Evolutionary conservation across 2,888 invertebrate genomes (phyloP), one percentile per base, ranked within the genome.

Genomic region (Euzetes globulus): DNA sequence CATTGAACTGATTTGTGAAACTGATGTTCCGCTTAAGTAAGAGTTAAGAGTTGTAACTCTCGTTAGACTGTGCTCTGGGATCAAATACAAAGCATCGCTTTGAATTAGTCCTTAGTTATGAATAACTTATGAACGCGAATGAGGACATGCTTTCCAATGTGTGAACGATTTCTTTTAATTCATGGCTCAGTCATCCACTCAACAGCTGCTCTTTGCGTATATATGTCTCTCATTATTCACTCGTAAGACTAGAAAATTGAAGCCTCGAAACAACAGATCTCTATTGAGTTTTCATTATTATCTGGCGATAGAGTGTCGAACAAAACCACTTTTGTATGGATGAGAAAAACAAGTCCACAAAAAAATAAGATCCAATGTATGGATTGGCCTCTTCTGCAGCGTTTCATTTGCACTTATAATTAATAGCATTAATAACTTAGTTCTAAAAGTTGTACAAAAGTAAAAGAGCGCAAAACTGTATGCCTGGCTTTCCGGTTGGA

Each of bases 31-130:
- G 70, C 70, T 47, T 47, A 25, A 70, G 70, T 47, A 70, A 70
- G 47, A 70, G 70, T 70, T 70, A 70, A 70, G 25, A 70, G 70
- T 70, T 70, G 45, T 47, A 47, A 70, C 70, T 70, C 70, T 70
- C 22, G 70, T 70, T 70, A 70, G 70, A 70, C 45, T 37, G 19
- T 4, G 47, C 17, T 70, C 19, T 70, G 70, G 41, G 70, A 15
- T 70, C 19, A 5, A 13, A 70, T 70, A 70, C 70, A 70, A 70
- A 70, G 70, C 22, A 11, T n/a, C 6, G 22, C 70, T 22, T 70
- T 70, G 45, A 65, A 65, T 65, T 1, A 70, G 41, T 19, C 3
- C 4, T 37, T 45, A 47, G 70, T 70, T 70, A 70, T 70, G 37
- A 47, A 47, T 13, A 22, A 19, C 13, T 19, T 37, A 37, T 11